Evolutionary conservation across 2,888 invertebrate genomes (phyloP).

Genomic region (Phoronis australis): DNA sequence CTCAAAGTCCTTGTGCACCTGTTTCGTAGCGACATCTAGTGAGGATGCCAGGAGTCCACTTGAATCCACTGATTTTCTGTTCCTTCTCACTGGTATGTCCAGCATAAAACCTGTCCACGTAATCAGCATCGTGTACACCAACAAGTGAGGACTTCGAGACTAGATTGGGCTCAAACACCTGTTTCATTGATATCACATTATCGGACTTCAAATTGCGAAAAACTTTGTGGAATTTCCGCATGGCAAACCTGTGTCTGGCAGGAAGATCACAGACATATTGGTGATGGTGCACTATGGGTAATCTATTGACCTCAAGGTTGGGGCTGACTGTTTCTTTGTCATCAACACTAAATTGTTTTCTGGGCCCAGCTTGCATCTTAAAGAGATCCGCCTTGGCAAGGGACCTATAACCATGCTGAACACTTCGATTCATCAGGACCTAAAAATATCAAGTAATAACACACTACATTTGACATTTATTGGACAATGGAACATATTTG

Average conservation of each 20-base stretch:
- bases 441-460: no score
- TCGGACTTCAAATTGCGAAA: slow-evolving; percentile 20
- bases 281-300: slow-evolving; percentile 29
- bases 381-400: no score
- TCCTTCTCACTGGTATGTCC: slow-evolving; percentile 29
- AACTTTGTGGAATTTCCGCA: slow-evolving; percentile 30
- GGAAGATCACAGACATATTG: slow-evolving; percentile 27
- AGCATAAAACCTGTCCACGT: slow-evolving; percentile 31
- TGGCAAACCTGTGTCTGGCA: slow-evolving; percentile 25
- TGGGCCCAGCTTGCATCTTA: no score
- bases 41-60: slow-evolving; percentile 32
- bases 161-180: slow-evolving; percentile 18
- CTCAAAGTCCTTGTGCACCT: slow-evolving; percentile 16
- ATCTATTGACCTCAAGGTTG: no score
- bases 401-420: no score
- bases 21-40: slow-evolving; percentile 37
- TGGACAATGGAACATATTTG: no score
- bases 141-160: slow-evolving; percentile 8
- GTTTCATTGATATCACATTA: slow-evolving; percentile 23
- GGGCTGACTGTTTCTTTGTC: no score
- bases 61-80: slow-evolving; percentile 35
- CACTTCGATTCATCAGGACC: no score
- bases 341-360: no score
- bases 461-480: no score
- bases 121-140: slow-evolving; percentile 21